These are phyloP conservation scores for Tinamus guttatus DNA, from an alignment of 2,113 vertebrate species.

Conservation along the genomic window DNA sequence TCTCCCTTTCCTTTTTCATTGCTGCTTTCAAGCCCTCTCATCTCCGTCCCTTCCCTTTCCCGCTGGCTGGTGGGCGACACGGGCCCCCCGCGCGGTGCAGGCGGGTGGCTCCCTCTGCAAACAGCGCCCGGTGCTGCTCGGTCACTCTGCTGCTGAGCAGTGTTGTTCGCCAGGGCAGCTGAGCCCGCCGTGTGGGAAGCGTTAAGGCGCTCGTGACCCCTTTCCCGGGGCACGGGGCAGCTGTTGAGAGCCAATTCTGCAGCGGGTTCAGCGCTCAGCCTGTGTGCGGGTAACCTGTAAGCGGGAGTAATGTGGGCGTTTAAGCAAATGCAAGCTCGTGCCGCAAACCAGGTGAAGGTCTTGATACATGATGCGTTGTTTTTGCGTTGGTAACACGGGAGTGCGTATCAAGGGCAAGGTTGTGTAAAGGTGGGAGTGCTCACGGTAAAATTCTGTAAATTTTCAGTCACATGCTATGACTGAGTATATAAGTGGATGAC, in stretches of 20 bases:
- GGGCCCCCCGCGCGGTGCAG: conserved; percentile 4
- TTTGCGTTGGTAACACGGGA: conserved; percentile 51
- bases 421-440: conserved; percentile 36
- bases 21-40: not conserved
- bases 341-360: conserved; percentile 45
- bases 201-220: not conserved
- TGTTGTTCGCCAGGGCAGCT: conserved; percentile 53
- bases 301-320: conserved; percentile 73
- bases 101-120: conserved; percentile 48
- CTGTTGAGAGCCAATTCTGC: conserved; percentile 72
- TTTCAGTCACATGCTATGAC: conserved; percentile 53
- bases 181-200: conserved; percentile 10
- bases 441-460: conserved; percentile 47
- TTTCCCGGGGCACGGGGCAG: conserved; percentile 63
- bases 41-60: not conserved
- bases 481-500: conserved; percentile 45
- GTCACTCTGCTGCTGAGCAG: conserved; percentile 43
- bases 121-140: conserved; percentile 27
- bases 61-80: not conserved
- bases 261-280: conserved; percentile 61
- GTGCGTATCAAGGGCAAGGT: conserved; percentile 37
- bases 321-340: conserved; percentile 63
- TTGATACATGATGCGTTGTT: conserved; percentile 57
- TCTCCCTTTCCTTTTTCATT: not conserved
- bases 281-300: conserved; percentile 66